Evolutionary conservation across 2,113 vertebrate species (phyloP).

Genomic region (Microcebus tavaratra): DNA sequence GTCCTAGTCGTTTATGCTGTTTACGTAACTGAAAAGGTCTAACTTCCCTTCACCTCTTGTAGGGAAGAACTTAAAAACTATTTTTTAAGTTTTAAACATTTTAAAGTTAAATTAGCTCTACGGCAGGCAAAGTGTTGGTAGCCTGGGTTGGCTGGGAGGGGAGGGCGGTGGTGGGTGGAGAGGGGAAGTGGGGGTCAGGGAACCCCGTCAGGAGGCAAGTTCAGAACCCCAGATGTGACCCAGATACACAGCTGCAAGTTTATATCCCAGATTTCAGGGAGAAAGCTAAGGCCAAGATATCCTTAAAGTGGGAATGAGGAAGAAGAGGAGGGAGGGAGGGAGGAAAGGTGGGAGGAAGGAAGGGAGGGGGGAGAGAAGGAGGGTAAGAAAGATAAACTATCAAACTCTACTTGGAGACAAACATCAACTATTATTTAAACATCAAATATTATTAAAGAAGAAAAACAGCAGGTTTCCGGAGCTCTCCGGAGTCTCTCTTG

Average conservation of each 20-base stretch:
- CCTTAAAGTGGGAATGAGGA: not conserved
- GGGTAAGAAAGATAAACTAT: not conserved
- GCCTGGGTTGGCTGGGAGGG: not conserved
- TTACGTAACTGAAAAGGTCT: not conserved
- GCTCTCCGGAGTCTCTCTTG: not conserved
- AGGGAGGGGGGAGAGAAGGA: accelerated
- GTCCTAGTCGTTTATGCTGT: not conserved
- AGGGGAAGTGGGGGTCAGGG: not conserved
- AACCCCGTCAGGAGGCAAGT: not conserved
- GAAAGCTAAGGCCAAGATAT: not conserved
- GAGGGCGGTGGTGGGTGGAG: too few species aligned
- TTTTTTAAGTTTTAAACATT: not conserved
- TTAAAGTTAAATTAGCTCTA: not conserved
- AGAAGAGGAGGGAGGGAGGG: not conserved
- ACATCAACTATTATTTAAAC: constrained; percentile 49
- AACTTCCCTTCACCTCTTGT: not conserved
- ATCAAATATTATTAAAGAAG: constrained; percentile 54
- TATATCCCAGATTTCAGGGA: not conserved
- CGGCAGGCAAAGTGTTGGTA: not conserved
- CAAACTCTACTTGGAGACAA: constrained; percentile 47
- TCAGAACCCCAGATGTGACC: not conserved
- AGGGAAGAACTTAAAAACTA: not conserved
- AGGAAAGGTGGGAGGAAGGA: accelerated
- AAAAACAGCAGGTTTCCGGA: not conserved
- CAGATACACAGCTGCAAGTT: not conserved